A percentile compares a stretch with the other conserved stretches of the same genome.
These are phyloP conservation scores for Microctonus brassicae DNA, from an alignment of 2,888 invertebrate genomes.

Conservation along the genomic window DNA sequence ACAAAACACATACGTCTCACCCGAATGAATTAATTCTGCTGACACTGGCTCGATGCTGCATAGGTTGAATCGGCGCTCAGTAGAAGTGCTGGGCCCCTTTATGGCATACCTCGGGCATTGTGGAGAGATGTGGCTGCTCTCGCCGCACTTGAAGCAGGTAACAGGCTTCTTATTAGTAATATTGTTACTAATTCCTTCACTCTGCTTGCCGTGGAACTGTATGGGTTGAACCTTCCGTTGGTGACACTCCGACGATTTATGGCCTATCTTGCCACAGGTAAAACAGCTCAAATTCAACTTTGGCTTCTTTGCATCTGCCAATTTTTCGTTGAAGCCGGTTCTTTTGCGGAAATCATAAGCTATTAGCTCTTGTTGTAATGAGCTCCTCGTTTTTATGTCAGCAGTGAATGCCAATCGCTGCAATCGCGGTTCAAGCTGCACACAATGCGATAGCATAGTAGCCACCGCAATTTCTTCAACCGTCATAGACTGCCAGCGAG, in stretches of 20 bases:
- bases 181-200: background rate
- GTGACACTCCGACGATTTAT: background rate
- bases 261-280: constrained; percentile 16
- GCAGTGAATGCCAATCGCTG: constrained; percentile 39
- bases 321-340: too few species aligned
- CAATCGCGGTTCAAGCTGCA: constrained; percentile 31
- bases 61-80: constrained; percentile 20
- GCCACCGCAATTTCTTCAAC: constrained; percentile 34
- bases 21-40: too few species aligned
- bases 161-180: background rate
- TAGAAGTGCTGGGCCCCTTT: too few species aligned
- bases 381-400: constrained; percentile 31
- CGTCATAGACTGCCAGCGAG: constrained; percentile 22
- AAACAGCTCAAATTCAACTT: constrained; percentile 13
- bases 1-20: too few species aligned
- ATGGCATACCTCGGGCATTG: background rate
- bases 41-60: background rate
- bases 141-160: constrained; percentile 25
- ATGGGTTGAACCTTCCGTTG: background rate
- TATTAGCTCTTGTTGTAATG: constrained; percentile 20
- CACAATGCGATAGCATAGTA: constrained; percentile 34
- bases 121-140: constrained; percentile 10
- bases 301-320: too few species aligned
- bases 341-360: constrained; percentile 8
- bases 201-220: background rate